Percentiles rank a stretch among this genome's conserved stretches.
phyloP scores from a whole-genome alignment of 2,888 invertebrate genomes.

The Heliothis peltigera region DNA sequence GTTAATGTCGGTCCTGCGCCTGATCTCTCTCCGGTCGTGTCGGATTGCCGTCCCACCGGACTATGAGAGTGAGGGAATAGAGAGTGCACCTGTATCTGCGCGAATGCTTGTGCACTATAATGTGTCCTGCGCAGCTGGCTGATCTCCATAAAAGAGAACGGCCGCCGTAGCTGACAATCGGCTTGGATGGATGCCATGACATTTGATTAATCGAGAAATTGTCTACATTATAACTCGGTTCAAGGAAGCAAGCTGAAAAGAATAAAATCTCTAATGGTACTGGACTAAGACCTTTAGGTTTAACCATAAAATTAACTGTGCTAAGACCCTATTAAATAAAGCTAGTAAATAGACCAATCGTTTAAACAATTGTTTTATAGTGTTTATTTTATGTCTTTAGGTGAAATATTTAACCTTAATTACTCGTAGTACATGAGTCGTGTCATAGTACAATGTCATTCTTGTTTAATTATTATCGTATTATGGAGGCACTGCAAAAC shows the following conservation, averaged over 20 bases:
- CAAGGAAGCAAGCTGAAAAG: conserved; percentile 4
- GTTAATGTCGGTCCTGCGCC: no score
- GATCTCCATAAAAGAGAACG: no score
- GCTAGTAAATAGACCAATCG: conserved; percentile 1
- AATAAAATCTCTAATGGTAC: background rate
- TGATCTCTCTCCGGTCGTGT: no score
- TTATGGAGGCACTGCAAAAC: no score
- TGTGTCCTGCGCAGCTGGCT: no score
- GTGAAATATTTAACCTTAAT: background rate
- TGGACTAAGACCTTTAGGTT: conserved; percentile 27
- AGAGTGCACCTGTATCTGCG: no score
- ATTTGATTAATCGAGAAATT: conserved; percentile 18
- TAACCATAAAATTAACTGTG: conserved; percentile 13
- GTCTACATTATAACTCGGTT: conserved; percentile 20
- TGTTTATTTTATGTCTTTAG: background rate
- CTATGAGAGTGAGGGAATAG: no score
- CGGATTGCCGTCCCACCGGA: no score
- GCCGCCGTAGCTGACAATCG: no score
- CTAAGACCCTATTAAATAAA: conserved; percentile 22
- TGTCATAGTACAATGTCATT: background rate
- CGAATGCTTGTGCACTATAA: no score
- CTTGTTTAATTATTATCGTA: background rate
- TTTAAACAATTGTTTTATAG: conserved; percentile 14
- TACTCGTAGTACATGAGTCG: background rate
- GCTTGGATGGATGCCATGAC: no score